These are phyloP conservation scores for Girardinichthys multiradiatus DNA, from an alignment of 2,113 vertebrate species.

Conservation along the genomic window DNA sequence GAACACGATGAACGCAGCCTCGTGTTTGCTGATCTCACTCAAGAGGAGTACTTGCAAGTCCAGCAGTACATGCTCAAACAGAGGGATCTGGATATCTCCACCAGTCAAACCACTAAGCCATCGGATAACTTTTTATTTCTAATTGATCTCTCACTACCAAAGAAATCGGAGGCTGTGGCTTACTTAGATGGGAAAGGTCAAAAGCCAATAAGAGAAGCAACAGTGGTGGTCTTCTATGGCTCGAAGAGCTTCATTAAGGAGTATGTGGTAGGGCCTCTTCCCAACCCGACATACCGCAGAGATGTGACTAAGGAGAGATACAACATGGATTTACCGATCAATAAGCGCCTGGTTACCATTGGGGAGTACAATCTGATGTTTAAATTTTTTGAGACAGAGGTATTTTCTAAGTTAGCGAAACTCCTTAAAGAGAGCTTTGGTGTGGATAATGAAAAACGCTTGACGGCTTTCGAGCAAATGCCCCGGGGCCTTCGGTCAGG, in stretches of 20 bases:
- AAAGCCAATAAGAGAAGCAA: constrained; percentile 79
- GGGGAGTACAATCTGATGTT: constrained; percentile 82
- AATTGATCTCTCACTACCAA: constrained; percentile 83
- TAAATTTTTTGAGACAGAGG: not conserved
- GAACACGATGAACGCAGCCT: constrained; percentile 72
- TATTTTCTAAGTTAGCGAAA: constrained; percentile 63
- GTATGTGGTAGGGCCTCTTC: constrained; percentile 85
- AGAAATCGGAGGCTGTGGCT: constrained; percentile 79
- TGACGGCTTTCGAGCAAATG: constrained; percentile 73
- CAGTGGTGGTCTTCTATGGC: constrained; percentile 86
- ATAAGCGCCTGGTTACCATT: constrained; percentile 77
- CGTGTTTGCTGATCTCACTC: constrained; percentile 86
- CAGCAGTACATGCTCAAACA: constrained; percentile 72
- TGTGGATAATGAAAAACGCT: constrained; percentile 7
- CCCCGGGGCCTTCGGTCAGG: constrained; percentile 85
- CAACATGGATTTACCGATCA: constrained; percentile 69
- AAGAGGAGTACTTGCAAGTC: constrained; percentile 80
- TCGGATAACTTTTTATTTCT: constrained; percentile 84
- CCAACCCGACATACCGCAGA: constrained; percentile 39
- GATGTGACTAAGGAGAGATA: constrained; percentile 78
- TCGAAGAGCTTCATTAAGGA: constrained; percentile 76
- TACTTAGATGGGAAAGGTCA: constrained; percentile 75
- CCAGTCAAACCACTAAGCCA: constrained; percentile 68
- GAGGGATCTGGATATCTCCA: constrained; percentile 79
- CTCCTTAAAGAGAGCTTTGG: constrained; percentile 84